Conservation (phyloP, 2,113 vertebrate species). For the Corydoras maculifer region DNA sequence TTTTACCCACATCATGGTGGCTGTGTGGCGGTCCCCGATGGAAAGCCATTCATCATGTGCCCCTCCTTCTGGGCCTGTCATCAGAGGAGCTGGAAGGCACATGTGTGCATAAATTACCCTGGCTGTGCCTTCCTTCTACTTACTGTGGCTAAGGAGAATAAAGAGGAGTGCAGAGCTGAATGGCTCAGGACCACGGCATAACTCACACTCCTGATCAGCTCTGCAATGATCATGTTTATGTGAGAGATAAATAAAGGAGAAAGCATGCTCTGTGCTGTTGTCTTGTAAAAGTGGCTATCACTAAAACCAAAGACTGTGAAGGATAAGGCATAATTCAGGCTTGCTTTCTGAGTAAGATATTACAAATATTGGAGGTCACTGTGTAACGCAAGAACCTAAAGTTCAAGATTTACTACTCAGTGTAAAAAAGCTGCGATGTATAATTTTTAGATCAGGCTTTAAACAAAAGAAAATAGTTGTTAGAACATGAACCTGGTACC, state of each 20-base stretch:
- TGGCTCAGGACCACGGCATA: conserved; percentile 33
- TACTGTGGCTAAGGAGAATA: conserved; percentile 51
- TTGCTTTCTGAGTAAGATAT: conserved; percentile 15
- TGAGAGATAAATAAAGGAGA: conserved; percentile 32
- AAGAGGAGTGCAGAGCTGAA: conserved; percentile 52
- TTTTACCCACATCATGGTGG: conserved; percentile 72
- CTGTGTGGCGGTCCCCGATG: conserved; percentile 67
- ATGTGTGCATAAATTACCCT: conserved; percentile 72
- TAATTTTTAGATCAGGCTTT: neutral
- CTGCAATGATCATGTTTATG: conserved; percentile 34
- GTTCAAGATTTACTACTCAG: conserved; percentile 11
- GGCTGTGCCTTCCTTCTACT: conserved; percentile 48
- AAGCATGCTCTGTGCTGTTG: conserved; percentile 28
- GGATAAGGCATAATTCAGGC: neutral
- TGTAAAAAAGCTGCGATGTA: neutral
- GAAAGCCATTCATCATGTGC: conserved; percentile 75
- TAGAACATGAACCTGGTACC: neutral
- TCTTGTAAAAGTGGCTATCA: conserved; percentile 5
- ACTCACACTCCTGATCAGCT: conserved; percentile 40
- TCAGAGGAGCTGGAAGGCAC: conserved; percentile 67
- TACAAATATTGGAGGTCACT: conserved; percentile 7
- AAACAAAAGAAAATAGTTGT: neutral
- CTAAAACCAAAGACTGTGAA: conserved; percentile 6
- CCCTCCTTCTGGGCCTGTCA: conserved; percentile 70
- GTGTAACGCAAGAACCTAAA: conserved; percentile 4